These are phyloP conservation scores for Eciton burchellii DNA, from an alignment of 1,140 invertebrate species.

Conservation along the genomic window DNA sequence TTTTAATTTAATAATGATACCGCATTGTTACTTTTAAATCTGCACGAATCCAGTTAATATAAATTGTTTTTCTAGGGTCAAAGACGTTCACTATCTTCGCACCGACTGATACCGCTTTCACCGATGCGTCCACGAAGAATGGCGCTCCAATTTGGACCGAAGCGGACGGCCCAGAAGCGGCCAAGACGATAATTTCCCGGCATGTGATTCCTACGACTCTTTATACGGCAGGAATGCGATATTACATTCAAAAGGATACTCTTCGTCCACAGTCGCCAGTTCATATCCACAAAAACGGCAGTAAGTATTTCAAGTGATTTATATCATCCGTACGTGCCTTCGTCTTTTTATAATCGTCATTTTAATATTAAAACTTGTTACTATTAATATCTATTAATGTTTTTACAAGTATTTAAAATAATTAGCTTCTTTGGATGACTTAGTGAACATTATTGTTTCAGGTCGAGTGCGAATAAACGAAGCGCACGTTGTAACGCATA, in stretches of 20 bases:
- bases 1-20: no score
- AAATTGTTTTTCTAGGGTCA: conserved; percentile 86
- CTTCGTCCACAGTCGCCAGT: conserved; percentile 87
- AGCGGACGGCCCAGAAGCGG: conserved; percentile 86
- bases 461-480: conserved; percentile 93
- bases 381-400: neutral
- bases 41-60: neutral
- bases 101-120: conserved; percentile 93
- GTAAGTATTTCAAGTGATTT: conserved; percentile 83
- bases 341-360: neutral
- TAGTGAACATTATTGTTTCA: conserved; percentile 81
- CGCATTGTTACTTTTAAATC: no score
- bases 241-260: conserved; percentile 93
- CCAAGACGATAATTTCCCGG: conserved; percentile 91
- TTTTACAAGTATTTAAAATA: neutral
- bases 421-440: neutral
- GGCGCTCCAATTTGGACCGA: conserved; percentile 86
- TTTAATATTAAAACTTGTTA: neutral
- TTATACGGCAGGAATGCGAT: conserved; percentile 93
- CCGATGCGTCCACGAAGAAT: conserved; percentile 77
- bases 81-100: conserved; percentile 95
- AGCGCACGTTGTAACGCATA: conserved; percentile 91
- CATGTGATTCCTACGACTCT: conserved; percentile 92
- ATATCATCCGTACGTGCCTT: neutral
- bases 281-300: conserved; percentile 91